Evolutionary conservation across 2,888 invertebrate genomes (phyloP).

Genomic region (Tipula confusa): DNA sequence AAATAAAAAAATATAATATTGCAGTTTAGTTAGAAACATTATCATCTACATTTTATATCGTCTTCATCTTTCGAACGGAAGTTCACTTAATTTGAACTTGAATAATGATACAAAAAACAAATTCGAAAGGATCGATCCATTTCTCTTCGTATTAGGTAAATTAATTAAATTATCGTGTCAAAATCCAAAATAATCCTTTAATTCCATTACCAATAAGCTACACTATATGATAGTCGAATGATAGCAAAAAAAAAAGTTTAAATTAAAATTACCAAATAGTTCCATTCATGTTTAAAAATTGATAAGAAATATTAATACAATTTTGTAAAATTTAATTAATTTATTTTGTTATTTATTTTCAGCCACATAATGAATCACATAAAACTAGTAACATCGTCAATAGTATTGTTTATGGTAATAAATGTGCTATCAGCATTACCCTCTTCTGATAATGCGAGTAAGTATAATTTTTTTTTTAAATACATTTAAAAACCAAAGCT

Average conservation of each 20-base stretch:
- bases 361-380: slow-evolving; percentile 21
- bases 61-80: not conserved
- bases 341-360: slow-evolving; percentile 4
- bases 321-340: not conserved
- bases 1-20: not conserved
- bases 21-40: not conserved
- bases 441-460: slow-evolving; percentile 33
- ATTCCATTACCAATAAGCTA: no score
- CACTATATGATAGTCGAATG: not conserved
- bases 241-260: not conserved
- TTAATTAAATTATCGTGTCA: not conserved
- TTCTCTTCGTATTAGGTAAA: not conserved
- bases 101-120: not conserved
- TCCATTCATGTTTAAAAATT: not conserved
- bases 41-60: not conserved
- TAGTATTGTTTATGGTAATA: slow-evolving; percentile 32
- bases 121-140: no score
- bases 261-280: not conserved
- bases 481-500: no score
- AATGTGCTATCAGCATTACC: slow-evolving; percentile 33
- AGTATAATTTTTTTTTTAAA: slow-evolving; percentile 6
- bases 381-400: slow-evolving; percentile 26
- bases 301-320: not conserved
- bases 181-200: not conserved
- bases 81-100: not conserved